Percentiles rank a stretch among this genome's conserved stretches.
These are phyloP conservation scores for Thryonomys swinderianus DNA, from an alignment of 2,113 vertebrate species.

Conservation along the genomic window DNA sequence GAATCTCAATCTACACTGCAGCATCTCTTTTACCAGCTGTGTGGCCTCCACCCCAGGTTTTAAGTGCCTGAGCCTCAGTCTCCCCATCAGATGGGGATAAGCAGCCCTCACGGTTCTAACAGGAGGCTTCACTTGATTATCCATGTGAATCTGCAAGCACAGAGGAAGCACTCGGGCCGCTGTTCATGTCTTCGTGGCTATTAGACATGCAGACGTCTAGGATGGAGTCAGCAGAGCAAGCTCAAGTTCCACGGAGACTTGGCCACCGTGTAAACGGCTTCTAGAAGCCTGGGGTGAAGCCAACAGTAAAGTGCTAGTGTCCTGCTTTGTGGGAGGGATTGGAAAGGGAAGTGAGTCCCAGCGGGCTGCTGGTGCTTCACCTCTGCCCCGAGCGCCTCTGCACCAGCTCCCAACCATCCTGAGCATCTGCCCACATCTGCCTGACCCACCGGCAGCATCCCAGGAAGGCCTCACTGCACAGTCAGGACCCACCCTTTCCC, in stretches of 20 bases:
- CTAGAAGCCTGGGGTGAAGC: background rate
- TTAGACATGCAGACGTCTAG: background rate
- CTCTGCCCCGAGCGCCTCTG: background rate
- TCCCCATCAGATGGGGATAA: constrained; percentile 17
- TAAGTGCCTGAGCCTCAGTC: background rate
- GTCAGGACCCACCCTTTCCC: background rate
- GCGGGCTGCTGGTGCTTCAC: background rate
- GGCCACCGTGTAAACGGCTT: background rate
- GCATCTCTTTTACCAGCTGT: background rate
- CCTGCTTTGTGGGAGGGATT: background rate
- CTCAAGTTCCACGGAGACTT: background rate
- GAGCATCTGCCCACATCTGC: background rate
- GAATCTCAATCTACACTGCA: background rate
- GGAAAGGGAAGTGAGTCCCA: background rate
- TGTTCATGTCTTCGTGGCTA: background rate
- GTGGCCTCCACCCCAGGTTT: background rate
- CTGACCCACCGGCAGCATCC: background rate
- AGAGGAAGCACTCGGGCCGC: background rate
- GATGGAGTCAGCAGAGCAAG: background rate
- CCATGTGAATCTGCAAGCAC: background rate
- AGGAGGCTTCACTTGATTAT: background rate
- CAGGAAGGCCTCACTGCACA: background rate
- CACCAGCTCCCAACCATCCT: background rate
- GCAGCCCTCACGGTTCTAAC: background rate
- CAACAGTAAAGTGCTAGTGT: background rate